Percentiles rank a stretch among this genome's conserved stretches.
These are phyloP conservation scores for Morone saxatilis DNA, from an alignment of 2,113 vertebrate genomes.

Conservation along the genomic window DNA sequence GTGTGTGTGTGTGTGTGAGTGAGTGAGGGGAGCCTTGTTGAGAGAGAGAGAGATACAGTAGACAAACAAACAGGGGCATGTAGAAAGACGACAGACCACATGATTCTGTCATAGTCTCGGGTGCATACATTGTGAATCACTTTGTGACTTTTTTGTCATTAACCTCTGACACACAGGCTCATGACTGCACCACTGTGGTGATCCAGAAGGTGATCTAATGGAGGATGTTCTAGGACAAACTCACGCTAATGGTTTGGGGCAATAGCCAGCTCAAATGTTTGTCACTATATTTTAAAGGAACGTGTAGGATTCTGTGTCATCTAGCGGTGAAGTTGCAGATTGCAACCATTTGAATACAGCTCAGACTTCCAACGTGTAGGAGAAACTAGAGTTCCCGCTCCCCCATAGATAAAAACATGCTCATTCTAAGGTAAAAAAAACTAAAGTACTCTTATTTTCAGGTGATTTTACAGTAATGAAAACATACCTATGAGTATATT, in stretches of 20 bases:
- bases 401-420: too few relatives aligned
- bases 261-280: background rate
- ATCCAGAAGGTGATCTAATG: background rate
- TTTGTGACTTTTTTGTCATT: constrained; percentile 19
- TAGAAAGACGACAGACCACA: background rate
- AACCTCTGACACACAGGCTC: constrained; percentile 35
- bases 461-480: too few relatives aligned
- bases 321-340: too few relatives aligned
- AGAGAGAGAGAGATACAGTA: background rate
- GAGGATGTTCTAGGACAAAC: background rate
- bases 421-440: too few relatives aligned
- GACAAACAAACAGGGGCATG: background rate
- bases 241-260: background rate
- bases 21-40: background rate
- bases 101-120: constrained; percentile 8
- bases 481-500: too few relatives aligned
- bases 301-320: too few relatives aligned
- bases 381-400: too few relatives aligned
- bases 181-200: background rate
- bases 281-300: background rate
- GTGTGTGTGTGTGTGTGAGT: constrained; percentile 8
- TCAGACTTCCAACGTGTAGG: too few relatives aligned
- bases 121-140: constrained; percentile 16
- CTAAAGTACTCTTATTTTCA: too few relatives aligned
- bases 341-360: too few relatives aligned